Evolutionary conservation across 2,797 vertebrate species (phyloP).

Genomic region (Clamator glandarius): DNA sequence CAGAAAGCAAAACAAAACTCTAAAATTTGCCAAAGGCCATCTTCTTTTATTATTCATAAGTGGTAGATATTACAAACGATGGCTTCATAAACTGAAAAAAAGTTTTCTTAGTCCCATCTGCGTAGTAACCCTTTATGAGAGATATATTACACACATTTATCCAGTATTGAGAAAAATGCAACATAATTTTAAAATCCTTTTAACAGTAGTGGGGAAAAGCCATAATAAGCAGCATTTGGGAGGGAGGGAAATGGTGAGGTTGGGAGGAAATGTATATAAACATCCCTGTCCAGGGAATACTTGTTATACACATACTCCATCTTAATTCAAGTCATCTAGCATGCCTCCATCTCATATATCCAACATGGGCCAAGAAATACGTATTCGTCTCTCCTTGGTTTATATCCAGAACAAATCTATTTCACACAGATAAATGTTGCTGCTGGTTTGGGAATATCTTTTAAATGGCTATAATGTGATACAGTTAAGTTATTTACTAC

Average conservation of each 20-base stretch:
- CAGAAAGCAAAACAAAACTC: slow-evolving; percentile 41
- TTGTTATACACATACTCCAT: not conserved
- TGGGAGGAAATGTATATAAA: slow-evolving; percentile 17
- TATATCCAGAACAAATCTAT: slow-evolving; percentile 56
- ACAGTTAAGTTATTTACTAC: slow-evolving; percentile 57
- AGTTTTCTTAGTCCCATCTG: slow-evolving; percentile 52
- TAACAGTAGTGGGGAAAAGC: not conserved
- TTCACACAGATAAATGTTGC: slow-evolving; percentile 48
- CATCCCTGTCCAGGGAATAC: not conserved
- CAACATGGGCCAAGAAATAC: not conserved
- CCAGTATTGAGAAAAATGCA: not conserved
- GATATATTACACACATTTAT: slow-evolving; percentile 35
- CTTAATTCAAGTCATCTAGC: slow-evolving; percentile 26
- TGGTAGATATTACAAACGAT: slow-evolving; percentile 34
- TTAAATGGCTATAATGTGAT: slow-evolving; percentile 65
- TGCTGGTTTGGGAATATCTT: slow-evolving; percentile 63
- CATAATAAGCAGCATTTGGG: not conserved
- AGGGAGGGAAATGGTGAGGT: not conserved
- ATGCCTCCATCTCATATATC: not conserved
- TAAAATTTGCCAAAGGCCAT: not conserved
- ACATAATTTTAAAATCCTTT: slow-evolving; percentile 40
- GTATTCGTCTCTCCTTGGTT: not conserved
- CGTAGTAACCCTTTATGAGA: slow-evolving; percentile 39
- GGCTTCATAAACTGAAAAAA: slow-evolving; percentile 42
- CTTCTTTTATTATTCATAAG: slow-evolving; percentile 65